Evolutionary conservation across 2,797 vertebrate genomes (phyloP).

Genomic region (Sitta carolinensis): DNA sequence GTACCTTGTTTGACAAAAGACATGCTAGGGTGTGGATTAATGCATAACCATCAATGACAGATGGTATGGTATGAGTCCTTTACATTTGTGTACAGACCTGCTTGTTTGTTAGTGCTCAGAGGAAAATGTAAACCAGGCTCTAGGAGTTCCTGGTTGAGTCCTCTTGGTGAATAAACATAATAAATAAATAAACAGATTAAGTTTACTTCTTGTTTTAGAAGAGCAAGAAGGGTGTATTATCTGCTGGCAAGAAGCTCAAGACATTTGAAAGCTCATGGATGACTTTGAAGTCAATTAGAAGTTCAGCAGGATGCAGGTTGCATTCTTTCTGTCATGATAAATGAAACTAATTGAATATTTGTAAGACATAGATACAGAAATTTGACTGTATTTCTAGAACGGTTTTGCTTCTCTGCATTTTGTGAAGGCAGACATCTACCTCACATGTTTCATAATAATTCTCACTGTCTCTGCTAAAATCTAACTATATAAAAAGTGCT

Average conservation of each 20-base stretch:
- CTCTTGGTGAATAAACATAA: background rate
- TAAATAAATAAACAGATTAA: background rate
- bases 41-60: background rate
- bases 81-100: fast-evolving
- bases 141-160: background rate
- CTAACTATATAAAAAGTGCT: background rate
- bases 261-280: background rate
- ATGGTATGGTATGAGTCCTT: fast-evolving
- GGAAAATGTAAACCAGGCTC: background rate
- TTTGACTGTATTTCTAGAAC: background rate
- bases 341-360: background rate
- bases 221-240: background rate
- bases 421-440: background rate
- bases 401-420: background rate
- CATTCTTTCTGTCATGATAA: background rate
- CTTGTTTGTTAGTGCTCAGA: background rate
- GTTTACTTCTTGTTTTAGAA: background rate
- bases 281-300: background rate
- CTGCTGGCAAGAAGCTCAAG: background rate
- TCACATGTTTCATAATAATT: background rate
- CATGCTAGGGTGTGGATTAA: background rate
- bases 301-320: background rate
- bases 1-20: background rate
- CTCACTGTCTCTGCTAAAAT: background rate
- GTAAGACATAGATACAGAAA: background rate